A percentile compares a stretch with the other conserved stretches of the same genome.
Evolutionary conservation across 2,888 invertebrate genomes (phyloP).

Genomic region (Cephalotes varians): DNA sequence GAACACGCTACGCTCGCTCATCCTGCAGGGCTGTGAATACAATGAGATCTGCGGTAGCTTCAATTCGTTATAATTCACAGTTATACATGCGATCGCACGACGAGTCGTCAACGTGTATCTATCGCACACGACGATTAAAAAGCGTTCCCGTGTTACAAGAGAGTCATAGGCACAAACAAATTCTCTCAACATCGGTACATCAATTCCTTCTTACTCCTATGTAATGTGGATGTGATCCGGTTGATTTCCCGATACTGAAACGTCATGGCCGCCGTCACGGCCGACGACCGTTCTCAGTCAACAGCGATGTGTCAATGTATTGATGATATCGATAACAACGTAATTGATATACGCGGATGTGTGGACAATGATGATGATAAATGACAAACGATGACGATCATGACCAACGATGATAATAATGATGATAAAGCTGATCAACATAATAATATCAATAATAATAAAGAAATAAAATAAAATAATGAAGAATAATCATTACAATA

Average conservation of each 20-base stretch:
- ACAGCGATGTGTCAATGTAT: slow-evolving; percentile 61
- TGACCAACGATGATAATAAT: slow-evolving; percentile 25
- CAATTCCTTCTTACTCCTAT: slow-evolving; percentile 70
- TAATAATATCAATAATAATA: slow-evolving; percentile 71
- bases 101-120: slow-evolving; percentile 16
- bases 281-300: slow-evolving; percentile 63
- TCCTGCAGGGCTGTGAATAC: slow-evolving; percentile 57
- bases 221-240: slow-evolving; percentile 52
- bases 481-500: slow-evolving; percentile 73
- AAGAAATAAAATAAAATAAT: slow-evolving; percentile 75
- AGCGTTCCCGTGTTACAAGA: slow-evolving; percentile 63
- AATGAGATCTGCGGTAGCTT: slow-evolving; percentile 69
- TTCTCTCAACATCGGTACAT: slow-evolving; percentile 73
- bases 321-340: slow-evolving; percentile 57
- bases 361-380: slow-evolving; percentile 48
- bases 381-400: slow-evolving; percentile 54
- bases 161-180: slow-evolving; percentile 74
- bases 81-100: slow-evolving; percentile 48
- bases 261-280: slow-evolving; percentile 39
- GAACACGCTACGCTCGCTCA: slow-evolving; percentile 60
- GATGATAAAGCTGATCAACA: slow-evolving; percentile 25
- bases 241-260: slow-evolving; percentile 53
- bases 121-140: slow-evolving; percentile 53
- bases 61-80: slow-evolving; percentile 62
- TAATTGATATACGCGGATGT: slow-evolving; percentile 47